Conservation (phyloP, 2,113 vertebrate genomes). For the Larimichthys crocea region DNA sequence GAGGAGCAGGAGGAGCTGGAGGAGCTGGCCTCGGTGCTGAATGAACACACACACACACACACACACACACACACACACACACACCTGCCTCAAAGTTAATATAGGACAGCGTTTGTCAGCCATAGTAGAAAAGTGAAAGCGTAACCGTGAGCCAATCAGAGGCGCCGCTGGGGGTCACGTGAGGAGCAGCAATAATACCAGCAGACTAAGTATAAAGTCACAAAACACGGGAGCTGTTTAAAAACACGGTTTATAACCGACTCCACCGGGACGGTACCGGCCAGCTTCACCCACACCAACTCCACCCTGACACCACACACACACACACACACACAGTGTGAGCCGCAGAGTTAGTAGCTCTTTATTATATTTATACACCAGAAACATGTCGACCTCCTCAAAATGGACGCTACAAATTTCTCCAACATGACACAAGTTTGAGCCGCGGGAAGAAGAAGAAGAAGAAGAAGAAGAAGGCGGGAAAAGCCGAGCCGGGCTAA, state of each 20-base stretch:
- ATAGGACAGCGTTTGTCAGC: conserved; percentile 33
- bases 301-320: background rate
- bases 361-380: conserved; percentile 67
- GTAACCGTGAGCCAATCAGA: conserved; percentile 83
- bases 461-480: background rate
- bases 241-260: background rate
- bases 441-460: too few species aligned
- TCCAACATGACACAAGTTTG: conserved; percentile 82
- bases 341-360: conserved; percentile 61
- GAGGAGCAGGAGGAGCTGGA: conserved; percentile 39
- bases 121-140: conserved; percentile 82
- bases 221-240: conserved; percentile 56
- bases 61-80: too few species aligned
- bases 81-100: conserved; percentile 30
- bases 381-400: conserved; percentile 96
- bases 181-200: conserved; percentile 82
- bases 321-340: conserved; percentile 45
- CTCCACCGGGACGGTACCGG: accelerated
- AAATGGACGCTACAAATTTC: conserved; percentile 92
- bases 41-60: conserved; percentile 22
- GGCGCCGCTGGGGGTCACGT: conserved; percentile 84
- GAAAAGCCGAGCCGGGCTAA: too few species aligned
- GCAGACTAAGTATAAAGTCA: conserved; percentile 73
- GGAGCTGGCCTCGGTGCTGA: conserved; percentile 91
- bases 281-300: background rate